Evolutionary conservation across 1,140 invertebrate genomes (phyloP), one percentile per base, ranked within the genome.

Genomic region (Leptonema lineaticorne): DNA sequence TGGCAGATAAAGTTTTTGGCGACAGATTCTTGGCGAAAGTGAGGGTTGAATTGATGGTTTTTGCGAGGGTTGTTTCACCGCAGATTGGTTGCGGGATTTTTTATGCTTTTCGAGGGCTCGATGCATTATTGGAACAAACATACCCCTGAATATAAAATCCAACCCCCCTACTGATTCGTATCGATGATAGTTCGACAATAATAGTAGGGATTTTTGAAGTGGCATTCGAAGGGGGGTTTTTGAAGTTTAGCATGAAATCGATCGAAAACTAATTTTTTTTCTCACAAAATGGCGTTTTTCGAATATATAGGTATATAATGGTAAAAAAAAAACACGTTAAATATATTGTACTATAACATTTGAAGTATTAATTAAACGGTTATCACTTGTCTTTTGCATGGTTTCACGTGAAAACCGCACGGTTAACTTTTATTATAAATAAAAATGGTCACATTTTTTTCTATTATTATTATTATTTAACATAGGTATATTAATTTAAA

Each of bases 1-100:
- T 67, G 65, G 65, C 50, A 58, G 57, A 59, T 28, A 67, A 67
- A 67, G 22, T 46, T 68, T 53, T 14, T 63, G 14, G 27, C 28
- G 57, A 50, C 18, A 33, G 22, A 50, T 30, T 50, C 24, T 14
- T 16, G 22, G 26, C 50, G 64, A 28, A 20, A 24, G 37, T 6
- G 18, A 24, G 24, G 50, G 20, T 11, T 8, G 50, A 53, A 53
- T 53, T 26, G 50, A 53, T 53, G 20, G 50, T 22, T 26, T 18
- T 53, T 41, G 37, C 24, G 50, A 53, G 50, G 50, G 20, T 67
- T 27, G 33, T 18, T 16, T 16, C 60, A 14, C n/a, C 26, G 53
- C 18, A 45, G 66, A 30, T 29, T 26, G 50, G 66, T 24, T 27
- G 56, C 57, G 30, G 66, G 58, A 26, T 45, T 20, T 22, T 22